A percentile compares a stretch with the other conserved stretches of the same genome.
phyloP scores from a whole-genome alignment of 2,888 invertebrate genomes.

The Lasioglossum lativentre region DNA sequence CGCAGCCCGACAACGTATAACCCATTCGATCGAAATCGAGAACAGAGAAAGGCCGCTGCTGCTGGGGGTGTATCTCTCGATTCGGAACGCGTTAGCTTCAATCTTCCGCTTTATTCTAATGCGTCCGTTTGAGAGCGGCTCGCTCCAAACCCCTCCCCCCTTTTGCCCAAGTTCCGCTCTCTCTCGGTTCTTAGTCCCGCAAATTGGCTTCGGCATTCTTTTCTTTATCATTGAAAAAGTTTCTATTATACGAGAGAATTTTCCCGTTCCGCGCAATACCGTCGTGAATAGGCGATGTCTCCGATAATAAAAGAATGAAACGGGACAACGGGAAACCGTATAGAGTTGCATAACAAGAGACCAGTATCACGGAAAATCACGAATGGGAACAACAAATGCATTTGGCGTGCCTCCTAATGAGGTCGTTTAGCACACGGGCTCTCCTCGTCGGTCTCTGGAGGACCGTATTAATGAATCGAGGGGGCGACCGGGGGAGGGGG shows the following conservation, averaged over 20 bases:
- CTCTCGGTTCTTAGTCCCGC: conserved; percentile 43
- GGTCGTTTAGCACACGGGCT: conserved; percentile 69
- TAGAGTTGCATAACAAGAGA: conserved; percentile 61
- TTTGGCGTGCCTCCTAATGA: conserved; percentile 74
- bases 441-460: conserved; percentile 67
- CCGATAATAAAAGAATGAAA: conserved; percentile 65
- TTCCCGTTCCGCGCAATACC: conserved; percentile 62
- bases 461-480: conserved; percentile 76
- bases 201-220: conserved; percentile 59
- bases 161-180: background rate
- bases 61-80: background rate
- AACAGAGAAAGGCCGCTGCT: background rate
- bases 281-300: conserved; percentile 61
- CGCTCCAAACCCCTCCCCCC: background rate
- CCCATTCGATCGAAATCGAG: background rate
- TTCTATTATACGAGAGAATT: conserved; percentile 57
- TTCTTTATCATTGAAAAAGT: conserved; percentile 62
- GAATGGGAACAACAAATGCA: conserved; percentile 72
- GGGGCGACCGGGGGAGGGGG: background rate
- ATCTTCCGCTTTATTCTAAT: conserved; percentile 54
- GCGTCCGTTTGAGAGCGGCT: conserved; percentile 41
- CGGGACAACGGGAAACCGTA: conserved; percentile 58
- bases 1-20: background rate
- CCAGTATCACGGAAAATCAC: conserved; percentile 69
- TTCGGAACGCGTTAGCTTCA: conserved; percentile 51